Evolutionary conservation across 1,140 invertebrate genomes (phyloP).

Genomic region (Plodia interpunctella): DNA sequence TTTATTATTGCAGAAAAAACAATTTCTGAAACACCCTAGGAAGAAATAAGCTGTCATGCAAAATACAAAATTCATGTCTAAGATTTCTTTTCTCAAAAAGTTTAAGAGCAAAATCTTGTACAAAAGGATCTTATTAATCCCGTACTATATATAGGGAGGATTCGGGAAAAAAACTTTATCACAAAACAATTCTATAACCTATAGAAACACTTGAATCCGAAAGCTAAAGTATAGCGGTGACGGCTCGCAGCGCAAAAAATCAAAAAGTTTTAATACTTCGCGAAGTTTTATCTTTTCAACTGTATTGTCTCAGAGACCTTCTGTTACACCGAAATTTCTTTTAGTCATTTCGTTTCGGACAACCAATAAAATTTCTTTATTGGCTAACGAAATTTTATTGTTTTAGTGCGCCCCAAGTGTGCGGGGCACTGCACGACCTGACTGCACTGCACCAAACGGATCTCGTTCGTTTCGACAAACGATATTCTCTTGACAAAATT

Average conservation of each 20-base stretch:
- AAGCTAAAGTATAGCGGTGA: not conserved
- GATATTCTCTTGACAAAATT: too few species aligned
- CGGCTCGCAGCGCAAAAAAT: conserved; percentile 25
- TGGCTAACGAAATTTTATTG: too few species aligned
- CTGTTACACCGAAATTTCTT: conserved; percentile 22
- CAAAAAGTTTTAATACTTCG: conserved; percentile 37
- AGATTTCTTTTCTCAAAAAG: not conserved
- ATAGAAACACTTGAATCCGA: not conserved
- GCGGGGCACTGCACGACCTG: too few species aligned
- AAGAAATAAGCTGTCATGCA: too few species aligned
- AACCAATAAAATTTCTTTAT: too few species aligned
- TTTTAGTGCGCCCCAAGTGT: too few species aligned
- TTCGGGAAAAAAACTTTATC: not conserved
- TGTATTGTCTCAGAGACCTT: conserved; percentile 27
- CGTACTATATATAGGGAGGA: not conserved
- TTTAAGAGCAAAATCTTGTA: conserved; percentile 4
- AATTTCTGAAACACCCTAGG: too few species aligned
- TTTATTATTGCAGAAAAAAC: too few species aligned
- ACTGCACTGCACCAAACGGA: too few species aligned
- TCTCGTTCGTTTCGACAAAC: too few species aligned
- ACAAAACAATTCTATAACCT: not conserved
- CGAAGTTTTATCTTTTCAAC: conserved; percentile 32
- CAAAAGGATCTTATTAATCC: conserved; percentile 2
- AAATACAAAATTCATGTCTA: not conserved
- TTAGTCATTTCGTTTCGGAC: too few species aligned